Evolutionary conservation across 2,797 vertebrate genomes (phyloP), one percentile per base, ranked within the genome.

Genomic region (Microctenopoma lineatum): DNA sequence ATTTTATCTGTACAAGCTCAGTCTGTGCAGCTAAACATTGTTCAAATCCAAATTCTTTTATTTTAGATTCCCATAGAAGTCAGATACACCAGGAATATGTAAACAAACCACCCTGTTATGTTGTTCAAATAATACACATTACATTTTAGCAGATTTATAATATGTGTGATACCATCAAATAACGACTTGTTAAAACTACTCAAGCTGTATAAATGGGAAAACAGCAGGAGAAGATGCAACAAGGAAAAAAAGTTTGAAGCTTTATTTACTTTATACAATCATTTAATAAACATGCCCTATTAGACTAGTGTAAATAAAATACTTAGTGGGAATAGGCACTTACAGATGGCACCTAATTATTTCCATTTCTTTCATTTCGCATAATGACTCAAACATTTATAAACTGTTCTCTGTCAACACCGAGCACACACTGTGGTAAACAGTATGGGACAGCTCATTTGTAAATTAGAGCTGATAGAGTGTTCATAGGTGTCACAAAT

Each of bases 401-500:
- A 59, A 54, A 48, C 47, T 11, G 2, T 64, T 70, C 56, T 2
- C 9, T 15, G 32, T 60, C 1, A 16, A 80, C 63, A 80, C 65
- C 69, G 52, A 48, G 53, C 51, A 27, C 52, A 18, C 56, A 14
- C 51, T 58, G 47, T 1, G 4, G 48, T 70, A 68, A 74, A 75
- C 72, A 59, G 42, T 5, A 13, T 55, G 66, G 15, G 44, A 51
- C 62, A 25, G 54, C 79, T 83, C 59, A 81, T 90, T 88, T 88
- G 63, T 80, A 87, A 87, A 70, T 77, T 75, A 82, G 87, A 85
- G 73, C 68, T 84, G 68, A 65, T 66, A 34, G 54, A 75, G 71
- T 73, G 80, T 77, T 75, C 50, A 6, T 64, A 74, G 78, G 85
- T 90, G 88, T 87, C 75, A 80, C 71, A 77, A 73, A 89, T 50